A percentile compares a stretch with the other conserved stretches of the same genome.
These are phyloP conservation scores for Nematostella vectensis DNA, from an alignment of 92 coral and sea anemone genomes.

Conservation along the genomic window DNA sequence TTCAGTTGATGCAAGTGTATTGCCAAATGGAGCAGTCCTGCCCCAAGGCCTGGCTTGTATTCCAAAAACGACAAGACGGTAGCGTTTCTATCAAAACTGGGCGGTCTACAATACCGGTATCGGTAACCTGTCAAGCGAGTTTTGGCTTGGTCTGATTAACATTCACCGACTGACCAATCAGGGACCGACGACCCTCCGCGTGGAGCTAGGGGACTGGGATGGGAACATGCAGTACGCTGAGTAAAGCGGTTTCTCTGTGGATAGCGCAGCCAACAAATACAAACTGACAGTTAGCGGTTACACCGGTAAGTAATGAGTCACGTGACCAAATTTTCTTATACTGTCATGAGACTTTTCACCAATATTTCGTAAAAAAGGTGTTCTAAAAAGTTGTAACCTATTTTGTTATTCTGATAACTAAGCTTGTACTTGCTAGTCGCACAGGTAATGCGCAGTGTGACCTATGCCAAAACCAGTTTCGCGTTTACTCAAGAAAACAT, in stretches of 20 bases:
- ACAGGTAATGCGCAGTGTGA: too few relatives aligned
- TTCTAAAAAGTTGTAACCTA: too few relatives aligned
- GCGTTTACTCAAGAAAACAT: too few relatives aligned
- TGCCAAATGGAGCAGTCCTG: neutral
- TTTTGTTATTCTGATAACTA: too few relatives aligned
- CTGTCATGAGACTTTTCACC: too few relatives aligned
- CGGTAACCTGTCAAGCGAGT: slow-evolving; percentile 38
- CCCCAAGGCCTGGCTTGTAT: slow-evolving; percentile 24
- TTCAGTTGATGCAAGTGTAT: neutral
- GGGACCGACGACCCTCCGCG: slow-evolving; percentile 23
- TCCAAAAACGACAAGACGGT: slow-evolving; percentile 42
- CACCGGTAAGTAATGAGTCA: slow-evolving; percentile 35
- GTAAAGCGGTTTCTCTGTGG: slow-evolving; percentile 22
- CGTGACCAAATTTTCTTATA: too few relatives aligned
- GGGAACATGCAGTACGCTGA: slow-evolving; percentile 19
- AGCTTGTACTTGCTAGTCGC: too few relatives aligned
- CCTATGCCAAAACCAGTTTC: too few relatives aligned
- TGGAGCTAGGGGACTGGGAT: slow-evolving; percentile 41
- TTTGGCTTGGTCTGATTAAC: slow-evolving; percentile 45
- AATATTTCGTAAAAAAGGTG: too few relatives aligned
- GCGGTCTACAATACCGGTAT: slow-evolving; percentile 40
- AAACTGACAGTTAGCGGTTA: slow-evolving; percentile 24
- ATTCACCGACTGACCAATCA: slow-evolving; percentile 39
- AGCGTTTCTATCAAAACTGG: slow-evolving; percentile 33
- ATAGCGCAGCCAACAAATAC: slow-evolving; percentile 20